Evolutionary conservation across 2,797 vertebrate species (phyloP).

Genomic region (Gymnothorax reevesii): DNA sequence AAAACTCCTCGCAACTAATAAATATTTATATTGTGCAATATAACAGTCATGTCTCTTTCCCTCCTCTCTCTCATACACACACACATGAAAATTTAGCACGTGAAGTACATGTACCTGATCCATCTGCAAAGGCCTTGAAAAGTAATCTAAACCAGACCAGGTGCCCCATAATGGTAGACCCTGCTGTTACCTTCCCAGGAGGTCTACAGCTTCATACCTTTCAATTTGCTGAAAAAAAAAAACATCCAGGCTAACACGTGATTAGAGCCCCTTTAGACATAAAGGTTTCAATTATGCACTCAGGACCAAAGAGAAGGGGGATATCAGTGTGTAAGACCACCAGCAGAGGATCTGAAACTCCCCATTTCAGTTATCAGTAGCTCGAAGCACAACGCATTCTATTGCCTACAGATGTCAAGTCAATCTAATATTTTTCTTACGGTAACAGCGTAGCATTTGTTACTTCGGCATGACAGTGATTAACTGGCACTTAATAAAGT

Average conservation of each 20-base stretch:
- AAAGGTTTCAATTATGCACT: conserved; percentile 6
- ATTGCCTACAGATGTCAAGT: not conserved
- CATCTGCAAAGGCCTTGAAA: conserved; percentile 30
- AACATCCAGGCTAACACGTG: not conserved
- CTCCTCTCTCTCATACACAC: conserved; percentile 21
- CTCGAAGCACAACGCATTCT: not conserved
- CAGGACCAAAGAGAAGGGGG: not conserved
- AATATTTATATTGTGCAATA: not conserved
- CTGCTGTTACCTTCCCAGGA: not conserved
- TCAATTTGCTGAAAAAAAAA: not conserved
- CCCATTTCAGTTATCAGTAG: not conserved
- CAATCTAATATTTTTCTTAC: not conserved
- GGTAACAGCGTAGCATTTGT: not conserved
- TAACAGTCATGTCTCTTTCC: conserved; percentile 1
- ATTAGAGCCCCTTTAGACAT: not conserved
- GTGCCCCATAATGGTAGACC: not conserved
- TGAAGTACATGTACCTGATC: conserved; percentile 21
- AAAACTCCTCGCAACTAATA: not conserved
- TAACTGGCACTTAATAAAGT: too few species aligned
- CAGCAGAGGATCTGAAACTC: not conserved
- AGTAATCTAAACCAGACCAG: not conserved
- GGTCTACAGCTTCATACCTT: not conserved
- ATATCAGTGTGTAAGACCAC: not conserved
- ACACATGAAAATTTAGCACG: conserved; percentile 3
- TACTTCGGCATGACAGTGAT: not conserved